A percentile compares a stretch with the other conserved stretches of the same genome.
These are phyloP conservation scores for Ciona savignyi DNA, from an alignment of 23 tunicate genomes.

Conservation along the genomic window DNA sequence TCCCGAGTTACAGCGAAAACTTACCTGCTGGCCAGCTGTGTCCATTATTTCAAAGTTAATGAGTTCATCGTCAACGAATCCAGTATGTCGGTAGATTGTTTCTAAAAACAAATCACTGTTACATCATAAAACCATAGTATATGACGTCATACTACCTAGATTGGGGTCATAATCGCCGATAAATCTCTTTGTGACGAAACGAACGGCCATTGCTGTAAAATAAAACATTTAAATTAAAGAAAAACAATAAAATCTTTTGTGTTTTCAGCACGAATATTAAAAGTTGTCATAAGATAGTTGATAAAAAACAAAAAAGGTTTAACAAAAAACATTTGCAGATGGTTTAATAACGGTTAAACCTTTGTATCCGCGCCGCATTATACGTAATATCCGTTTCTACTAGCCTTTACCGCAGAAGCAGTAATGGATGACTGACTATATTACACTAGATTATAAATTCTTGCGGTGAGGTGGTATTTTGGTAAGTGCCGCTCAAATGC, in stretches of 20 bases:
- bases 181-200: conserved; percentile 62
- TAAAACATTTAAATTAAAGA: neutral
- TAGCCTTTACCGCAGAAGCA: neutral
- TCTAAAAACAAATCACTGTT: conserved; percentile 20
- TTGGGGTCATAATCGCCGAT: conserved; percentile 79
- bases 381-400: neutral
- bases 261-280: neutral
- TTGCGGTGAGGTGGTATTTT: neutral
- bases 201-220: conserved; percentile 54
- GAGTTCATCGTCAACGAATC: conserved; percentile 37
- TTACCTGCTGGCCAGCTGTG: conserved; percentile 74
- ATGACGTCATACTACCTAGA: conserved; percentile 26
- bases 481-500: too few relatives aligned
- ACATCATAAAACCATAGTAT: neutral
- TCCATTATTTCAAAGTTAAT: conserved; percentile 70
- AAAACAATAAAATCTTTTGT: conserved; percentile 2
- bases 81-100: conserved; percentile 61
- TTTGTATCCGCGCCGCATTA: too few relatives aligned
- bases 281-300: too few relatives aligned
- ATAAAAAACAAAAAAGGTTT: too few relatives aligned
- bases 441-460: neutral
- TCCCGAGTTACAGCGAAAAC: too few relatives aligned
- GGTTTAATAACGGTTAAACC: too few relatives aligned
- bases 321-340: too few relatives aligned
- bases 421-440: neutral